Evolutionary conservation across 2,888 invertebrate species (phyloP).

Genomic region (Dioctria rufipes): DNA sequence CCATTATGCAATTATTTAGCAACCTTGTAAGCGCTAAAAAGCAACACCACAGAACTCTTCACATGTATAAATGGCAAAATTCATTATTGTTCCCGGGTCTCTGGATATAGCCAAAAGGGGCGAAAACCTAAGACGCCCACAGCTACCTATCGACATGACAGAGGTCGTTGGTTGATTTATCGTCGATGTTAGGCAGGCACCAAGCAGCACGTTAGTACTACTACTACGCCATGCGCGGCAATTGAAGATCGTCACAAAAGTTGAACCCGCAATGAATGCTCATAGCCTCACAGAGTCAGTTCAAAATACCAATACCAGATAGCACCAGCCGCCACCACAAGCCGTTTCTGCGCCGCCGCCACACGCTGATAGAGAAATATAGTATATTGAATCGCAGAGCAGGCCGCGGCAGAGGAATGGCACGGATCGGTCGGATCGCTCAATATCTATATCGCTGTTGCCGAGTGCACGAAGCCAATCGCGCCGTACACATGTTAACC

Average conservation of each 20-base stretch:
- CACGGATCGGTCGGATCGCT: constrained; percentile 17
- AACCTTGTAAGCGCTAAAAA: too few species aligned
- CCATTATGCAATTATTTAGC: too few species aligned
- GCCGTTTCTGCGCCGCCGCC: background rate
- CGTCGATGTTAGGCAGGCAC: background rate
- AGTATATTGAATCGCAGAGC: background rate
- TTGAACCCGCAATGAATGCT: background rate
- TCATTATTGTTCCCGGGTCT: constrained; percentile 29
- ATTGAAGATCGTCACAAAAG: constrained; percentile 14
- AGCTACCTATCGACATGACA: constrained; percentile 53
- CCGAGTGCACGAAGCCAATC: constrained; percentile 12
- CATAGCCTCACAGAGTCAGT: background rate
- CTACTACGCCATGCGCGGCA: background rate
- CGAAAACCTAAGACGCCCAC: constrained; percentile 50
- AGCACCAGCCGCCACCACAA: background rate
- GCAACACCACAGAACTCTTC: too few species aligned
- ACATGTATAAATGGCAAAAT: constrained; percentile 31
- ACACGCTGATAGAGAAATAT: background rate
- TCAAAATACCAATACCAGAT: background rate
- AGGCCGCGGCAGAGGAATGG: constrained; percentile 4
- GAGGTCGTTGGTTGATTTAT: constrained; percentile 52
- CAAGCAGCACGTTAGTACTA: background rate
- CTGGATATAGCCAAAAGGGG: constrained; percentile 42
- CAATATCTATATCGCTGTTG: constrained; percentile 7
- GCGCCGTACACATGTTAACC: constrained; percentile 42